phyloP scores from a whole-genome alignment of 2,888 invertebrate genomes.

The Penaeus monodon region DNA sequence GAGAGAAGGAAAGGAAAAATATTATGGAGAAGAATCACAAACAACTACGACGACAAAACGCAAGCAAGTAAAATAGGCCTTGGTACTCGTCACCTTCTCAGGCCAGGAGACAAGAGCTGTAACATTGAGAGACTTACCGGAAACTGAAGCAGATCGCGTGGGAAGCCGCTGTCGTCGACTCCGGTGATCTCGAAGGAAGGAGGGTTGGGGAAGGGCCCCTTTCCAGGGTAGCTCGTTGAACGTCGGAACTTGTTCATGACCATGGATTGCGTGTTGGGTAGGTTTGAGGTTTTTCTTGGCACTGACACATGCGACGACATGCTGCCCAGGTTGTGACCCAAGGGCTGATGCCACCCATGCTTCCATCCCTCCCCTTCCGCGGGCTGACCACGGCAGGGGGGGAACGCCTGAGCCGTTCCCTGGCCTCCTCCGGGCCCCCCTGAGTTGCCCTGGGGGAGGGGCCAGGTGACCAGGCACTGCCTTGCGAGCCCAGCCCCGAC shows the following conservation, averaged over 20 bases:
- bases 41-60: no score
- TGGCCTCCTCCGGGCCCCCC: constrained; percentile 60
- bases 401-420: constrained; percentile 49
- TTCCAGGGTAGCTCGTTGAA: constrained; percentile 91
- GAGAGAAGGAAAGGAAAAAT: no score
- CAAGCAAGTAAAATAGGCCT: no score
- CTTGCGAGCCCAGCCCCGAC: constrained; percentile 62
- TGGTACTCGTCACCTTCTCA: no score
- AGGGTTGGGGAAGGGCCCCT: constrained; percentile 72
- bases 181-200: constrained; percentile 78
- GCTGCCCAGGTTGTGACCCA: constrained; percentile 55
- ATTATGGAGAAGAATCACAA: no score
- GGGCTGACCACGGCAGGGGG: constrained; percentile 36
- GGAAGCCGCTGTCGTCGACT: constrained; percentile 74
- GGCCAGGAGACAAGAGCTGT: no score
- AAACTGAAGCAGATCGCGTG: constrained; percentile 75
- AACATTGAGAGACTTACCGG: constrained; percentile 72
- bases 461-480: constrained; percentile 64
- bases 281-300: constrained; percentile 52
- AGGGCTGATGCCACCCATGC: constrained; percentile 54
- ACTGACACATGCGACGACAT: constrained; percentile 47
- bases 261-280: constrained; percentile 56
- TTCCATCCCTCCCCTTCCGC: constrained; percentile 40
- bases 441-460: constrained; percentile 57
- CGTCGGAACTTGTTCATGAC: constrained; percentile 83